Conservation (phyloP, 2,888 invertebrate genomes). For the Phalera bucephala region DNA sequence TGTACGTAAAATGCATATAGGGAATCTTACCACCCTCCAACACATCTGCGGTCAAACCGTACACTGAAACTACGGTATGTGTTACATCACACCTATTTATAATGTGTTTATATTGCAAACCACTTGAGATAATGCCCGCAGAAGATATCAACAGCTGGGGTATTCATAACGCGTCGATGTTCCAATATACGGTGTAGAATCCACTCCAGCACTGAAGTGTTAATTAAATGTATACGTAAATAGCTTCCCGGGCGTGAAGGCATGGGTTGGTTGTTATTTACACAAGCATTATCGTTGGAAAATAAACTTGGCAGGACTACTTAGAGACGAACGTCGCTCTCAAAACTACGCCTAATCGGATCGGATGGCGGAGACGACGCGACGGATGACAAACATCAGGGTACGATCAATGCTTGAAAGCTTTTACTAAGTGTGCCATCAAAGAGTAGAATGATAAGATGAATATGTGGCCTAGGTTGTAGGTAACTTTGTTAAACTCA, state of each 20-base stretch:
- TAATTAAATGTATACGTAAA: slow-evolving; percentile 64
- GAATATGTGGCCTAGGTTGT: too few species aligned
- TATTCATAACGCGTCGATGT: slow-evolving; percentile 30
- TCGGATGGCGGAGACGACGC: slow-evolving; percentile 27
- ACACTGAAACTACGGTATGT: slow-evolving; percentile 22
- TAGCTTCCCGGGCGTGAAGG: slow-evolving; percentile 47
- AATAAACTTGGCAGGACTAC: slow-evolving; percentile 62
- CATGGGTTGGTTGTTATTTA: slow-evolving; percentile 56
- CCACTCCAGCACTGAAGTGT: slow-evolving; percentile 51
- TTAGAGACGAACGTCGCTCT: slow-evolving; percentile 38
- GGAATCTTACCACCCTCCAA: slow-evolving; percentile 38
- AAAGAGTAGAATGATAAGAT: too few species aligned
- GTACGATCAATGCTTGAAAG: slow-evolving; percentile 45
- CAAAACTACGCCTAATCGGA: slow-evolving; percentile 25
- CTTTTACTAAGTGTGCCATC: too few species aligned
- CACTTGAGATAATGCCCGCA: slow-evolving; percentile 43
- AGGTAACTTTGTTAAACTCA: too few species aligned
- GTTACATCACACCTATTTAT: slow-evolving; percentile 41
- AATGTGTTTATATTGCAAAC: slow-evolving; percentile 32
- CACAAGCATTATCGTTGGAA: slow-evolving; percentile 65
- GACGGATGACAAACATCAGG: slow-evolving; percentile 58
- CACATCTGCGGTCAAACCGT: slow-evolving; percentile 54
- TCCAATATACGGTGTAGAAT: slow-evolving; percentile 33
- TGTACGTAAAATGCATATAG: too few species aligned
- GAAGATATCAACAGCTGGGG: slow-evolving; percentile 40